Evolutionary conservation across 1,140 invertebrate genomes (phyloP), one percentile per base, ranked within the genome.

Genomic region (Drosophila virilis): DNA sequence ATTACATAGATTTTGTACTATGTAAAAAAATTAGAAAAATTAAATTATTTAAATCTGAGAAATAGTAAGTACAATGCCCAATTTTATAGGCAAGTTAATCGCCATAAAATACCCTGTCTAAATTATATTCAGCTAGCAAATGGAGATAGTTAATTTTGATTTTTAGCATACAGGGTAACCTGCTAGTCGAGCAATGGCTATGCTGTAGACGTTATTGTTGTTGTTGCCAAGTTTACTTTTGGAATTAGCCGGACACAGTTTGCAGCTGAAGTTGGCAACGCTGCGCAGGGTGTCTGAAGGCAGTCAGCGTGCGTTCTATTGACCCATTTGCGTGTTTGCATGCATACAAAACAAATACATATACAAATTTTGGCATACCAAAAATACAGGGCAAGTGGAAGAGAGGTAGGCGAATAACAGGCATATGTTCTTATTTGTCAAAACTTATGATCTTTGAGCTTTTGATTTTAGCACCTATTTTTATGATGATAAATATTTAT

Each of bases 201-300:
- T 58, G 17, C 8, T 43, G 4, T 2, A 38, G 0, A 15, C 6
- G 15, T 52, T n/a, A 28, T 50, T 46, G 17, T 35, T 54, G 8
- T 22, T 46, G 33, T 9, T 48, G 46, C 22, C 40, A 45, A 54
- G 70, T 83, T 88, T 72, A 62, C 80, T 80, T 88, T 88, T 89
- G 43, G 61, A 89, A 88, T 88, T 88, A 84, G 84, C 84, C 80
- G 60, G 73, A 35, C 83, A 73, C 51, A 66, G 69, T 83, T 82
- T 76, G 55, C 66, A 80, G 61, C 76, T 42, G 43, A 58, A 60
- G 48, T 32, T 76, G 80, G 51, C 60, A 57, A 57, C 46, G 15
- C 43, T 42, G 61, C 10, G 35, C 65, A 51, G 50, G 69, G 59
- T 76, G 58, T 55, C 10, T 33, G 22, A 28, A 3, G 65, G 13